Conservation (phyloP, 2,113 vertebrate genomes). For the Varanus salvator region DNA sequence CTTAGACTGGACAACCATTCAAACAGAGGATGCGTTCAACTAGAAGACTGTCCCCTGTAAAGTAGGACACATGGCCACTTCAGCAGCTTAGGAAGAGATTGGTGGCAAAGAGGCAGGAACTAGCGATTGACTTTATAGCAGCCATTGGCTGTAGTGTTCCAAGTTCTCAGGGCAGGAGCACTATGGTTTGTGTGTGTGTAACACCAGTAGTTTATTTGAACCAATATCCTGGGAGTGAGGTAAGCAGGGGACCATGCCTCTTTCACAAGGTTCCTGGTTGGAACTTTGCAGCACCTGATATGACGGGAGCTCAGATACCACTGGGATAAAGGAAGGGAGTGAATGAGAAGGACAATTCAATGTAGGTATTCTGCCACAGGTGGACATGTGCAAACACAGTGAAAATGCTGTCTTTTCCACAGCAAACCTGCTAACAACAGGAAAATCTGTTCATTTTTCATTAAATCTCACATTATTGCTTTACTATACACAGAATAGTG, state of each 20-base stretch:
- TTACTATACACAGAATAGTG: slow-evolving; percentile 67
- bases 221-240: too few relatives aligned
- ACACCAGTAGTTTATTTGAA: not conserved
- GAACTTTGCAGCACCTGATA: not conserved
- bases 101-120: not conserved
- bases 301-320: not conserved
- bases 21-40: too few relatives aligned
- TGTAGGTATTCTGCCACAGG: not conserved
- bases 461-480: slow-evolving; percentile 71
- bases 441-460: slow-evolving; percentile 73
- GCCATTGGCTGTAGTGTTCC: not conserved
- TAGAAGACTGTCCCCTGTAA: too few relatives aligned
- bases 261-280: not conserved
- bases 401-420: slow-evolving; percentile 34
- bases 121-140: not conserved
- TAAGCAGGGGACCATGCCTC: not conserved
- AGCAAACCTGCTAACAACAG: slow-evolving; percentile 63
- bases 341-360: not conserved
- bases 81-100: not conserved
- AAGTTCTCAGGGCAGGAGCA: not conserved
- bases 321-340: not conserved
- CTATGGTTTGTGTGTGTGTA: not conserved
- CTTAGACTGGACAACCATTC: too few relatives aligned
- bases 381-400: not conserved
- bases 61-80: too few relatives aligned